These are phyloP conservation scores for Creontiades dilutus DNA, from an alignment of 2,888 invertebrate species.

Conservation along the genomic window DNA sequence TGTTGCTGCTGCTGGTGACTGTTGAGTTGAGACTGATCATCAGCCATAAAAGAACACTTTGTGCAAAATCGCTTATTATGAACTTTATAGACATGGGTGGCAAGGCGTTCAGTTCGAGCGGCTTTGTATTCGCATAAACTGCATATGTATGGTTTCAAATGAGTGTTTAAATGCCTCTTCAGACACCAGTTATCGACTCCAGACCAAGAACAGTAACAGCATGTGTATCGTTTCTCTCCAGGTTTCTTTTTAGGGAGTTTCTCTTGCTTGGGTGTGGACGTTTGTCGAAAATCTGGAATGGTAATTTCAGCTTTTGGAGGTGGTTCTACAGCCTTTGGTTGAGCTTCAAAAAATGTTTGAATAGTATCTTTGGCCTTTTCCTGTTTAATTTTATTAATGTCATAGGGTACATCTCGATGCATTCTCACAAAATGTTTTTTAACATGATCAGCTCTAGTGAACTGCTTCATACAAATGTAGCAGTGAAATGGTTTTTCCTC, in stretches of 20 bases:
- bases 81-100: constrained; percentile 93
- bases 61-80: constrained; percentile 95
- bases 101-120: constrained; percentile 92
- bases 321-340: constrained; percentile 68
- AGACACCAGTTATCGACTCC: constrained; percentile 96
- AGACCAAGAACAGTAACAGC: constrained; percentile 95
- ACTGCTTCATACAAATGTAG: constrained; percentile 94
- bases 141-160: constrained; percentile 94
- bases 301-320: constrained; percentile 62
- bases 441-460: constrained; percentile 95
- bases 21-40: constrained; percentile 89
- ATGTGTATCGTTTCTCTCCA: constrained; percentile 87
- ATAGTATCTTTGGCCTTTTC: constrained; percentile 72
- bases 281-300: constrained; percentile 66
- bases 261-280: constrained; percentile 77
- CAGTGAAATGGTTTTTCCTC: constrained; percentile 97
- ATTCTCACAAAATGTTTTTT: constrained; percentile 95
- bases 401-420: constrained; percentile 94
- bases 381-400: constrained; percentile 85
- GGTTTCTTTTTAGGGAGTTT: constrained; percentile 75
- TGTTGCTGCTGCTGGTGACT: constrained; percentile 82
- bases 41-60: constrained; percentile 92
- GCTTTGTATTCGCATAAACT: constrained; percentile 96
- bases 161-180: constrained; percentile 94
- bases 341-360: constrained; percentile 68